These are phyloP conservation scores for Sepioteuthis lessoniana DNA, from an alignment of 2,888 invertebrate species.

Conservation along the genomic window DNA sequence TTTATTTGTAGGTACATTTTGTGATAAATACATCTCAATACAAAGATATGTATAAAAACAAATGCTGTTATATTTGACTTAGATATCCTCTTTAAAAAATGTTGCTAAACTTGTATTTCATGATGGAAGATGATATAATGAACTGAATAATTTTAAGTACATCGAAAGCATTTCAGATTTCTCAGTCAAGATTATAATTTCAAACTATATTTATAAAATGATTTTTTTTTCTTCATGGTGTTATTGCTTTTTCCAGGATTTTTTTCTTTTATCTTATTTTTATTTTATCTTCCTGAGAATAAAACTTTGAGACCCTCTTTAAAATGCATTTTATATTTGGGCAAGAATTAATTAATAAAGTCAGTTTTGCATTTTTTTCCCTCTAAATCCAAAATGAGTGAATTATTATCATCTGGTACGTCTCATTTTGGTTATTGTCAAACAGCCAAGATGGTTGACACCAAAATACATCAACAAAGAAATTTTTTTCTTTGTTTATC, in stretches of 20 bases:
- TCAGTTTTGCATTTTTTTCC: neutral
- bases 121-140: conserved; percentile 16
- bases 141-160: neutral
- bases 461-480: no score
- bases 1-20: neutral
- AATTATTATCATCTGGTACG: no score
- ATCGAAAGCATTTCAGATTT: neutral
- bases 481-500: no score
- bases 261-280: neutral
- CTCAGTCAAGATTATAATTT: neutral
- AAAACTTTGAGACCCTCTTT: neutral
- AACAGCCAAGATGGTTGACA: no score
- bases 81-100: neutral
- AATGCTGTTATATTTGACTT: neutral
- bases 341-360: neutral
- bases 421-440: no score
- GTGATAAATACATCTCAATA: neutral
- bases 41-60: neutral
- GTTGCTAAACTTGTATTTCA: neutral
- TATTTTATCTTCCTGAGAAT: neutral
- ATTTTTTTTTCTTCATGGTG: neutral
- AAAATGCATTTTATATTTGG: neutral
- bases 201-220: neutral
- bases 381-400: no score
- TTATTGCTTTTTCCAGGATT: neutral